A percentile compares a stretch with the other conserved stretches of the same genome.
phyloP scores from a whole-genome alignment of 1,140 invertebrate genomes.

The Maconellicoccus hirsutus region DNA sequence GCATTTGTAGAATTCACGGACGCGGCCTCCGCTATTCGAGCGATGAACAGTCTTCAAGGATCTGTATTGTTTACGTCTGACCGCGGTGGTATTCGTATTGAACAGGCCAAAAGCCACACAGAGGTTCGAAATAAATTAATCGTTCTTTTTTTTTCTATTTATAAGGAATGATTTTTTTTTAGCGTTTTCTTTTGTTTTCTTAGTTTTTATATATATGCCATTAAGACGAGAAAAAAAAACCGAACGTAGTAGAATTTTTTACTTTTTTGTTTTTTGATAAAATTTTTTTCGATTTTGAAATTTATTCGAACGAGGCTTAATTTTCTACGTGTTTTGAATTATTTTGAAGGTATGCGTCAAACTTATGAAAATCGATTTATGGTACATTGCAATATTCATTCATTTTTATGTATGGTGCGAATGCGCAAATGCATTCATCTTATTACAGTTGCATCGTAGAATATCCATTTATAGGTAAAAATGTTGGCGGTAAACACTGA shows the following conservation, averaged over 20 bases:
- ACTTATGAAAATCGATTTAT: slow-evolving; percentile 18
- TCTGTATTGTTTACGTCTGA: slow-evolving; percentile 89
- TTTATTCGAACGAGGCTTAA: not conserved
- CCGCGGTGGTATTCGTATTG: slow-evolving; percentile 88
- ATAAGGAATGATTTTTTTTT: slow-evolving; percentile 6
- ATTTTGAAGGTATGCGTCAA: slow-evolving; percentile 19
- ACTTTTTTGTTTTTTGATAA: slow-evolving; percentile 26
- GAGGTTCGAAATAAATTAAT: slow-evolving; percentile 52
- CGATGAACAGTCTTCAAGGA: slow-evolving; percentile 84
- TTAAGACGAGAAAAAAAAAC: too few species aligned
- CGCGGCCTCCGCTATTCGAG: slow-evolving; percentile 74
- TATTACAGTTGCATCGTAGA: slow-evolving; percentile 17
- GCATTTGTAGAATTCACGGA: slow-evolving; percentile 96
- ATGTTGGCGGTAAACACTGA: slow-evolving; percentile 19
- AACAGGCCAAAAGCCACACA: slow-evolving; percentile 93
- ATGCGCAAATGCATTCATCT: slow-evolving; percentile 15
- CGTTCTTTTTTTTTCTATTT: not conserved
- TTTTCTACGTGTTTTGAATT: slow-evolving; percentile 11
- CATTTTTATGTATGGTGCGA: slow-evolving; percentile 21
- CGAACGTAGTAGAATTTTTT: not conserved
- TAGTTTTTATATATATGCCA: too few species aligned
- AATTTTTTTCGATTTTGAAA: not conserved
- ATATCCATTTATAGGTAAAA: slow-evolving; percentile 18
- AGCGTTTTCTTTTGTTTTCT: not conserved
- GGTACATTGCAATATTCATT: slow-evolving; percentile 20